These are phyloP conservation scores for Heterodera schachtii DNA, from an alignment of 1,140 invertebrate species.

Conservation along the genomic window DNA sequence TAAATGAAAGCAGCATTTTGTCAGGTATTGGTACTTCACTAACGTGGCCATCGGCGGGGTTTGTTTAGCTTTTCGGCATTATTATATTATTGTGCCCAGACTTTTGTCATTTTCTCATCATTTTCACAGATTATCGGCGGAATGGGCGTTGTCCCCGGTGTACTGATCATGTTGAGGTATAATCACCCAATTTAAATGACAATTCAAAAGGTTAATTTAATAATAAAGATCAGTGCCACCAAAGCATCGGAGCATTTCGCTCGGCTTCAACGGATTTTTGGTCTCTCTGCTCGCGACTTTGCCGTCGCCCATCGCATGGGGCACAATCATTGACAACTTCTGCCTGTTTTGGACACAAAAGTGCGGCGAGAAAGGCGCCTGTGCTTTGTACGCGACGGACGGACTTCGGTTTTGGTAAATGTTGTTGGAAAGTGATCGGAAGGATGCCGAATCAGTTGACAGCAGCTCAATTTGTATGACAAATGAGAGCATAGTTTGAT, in stretches of 20 bases:
- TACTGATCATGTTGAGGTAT: constrained; percentile 60
- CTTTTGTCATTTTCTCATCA: background rate
- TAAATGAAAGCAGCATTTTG: background rate
- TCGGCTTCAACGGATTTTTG: constrained; percentile 64
- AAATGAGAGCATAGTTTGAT: too few relatives aligned
- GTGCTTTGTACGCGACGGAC: constrained; percentile 50
- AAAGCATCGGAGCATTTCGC: constrained; percentile 58
- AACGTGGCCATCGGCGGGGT: constrained; percentile 52
- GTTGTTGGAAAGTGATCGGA: background rate
- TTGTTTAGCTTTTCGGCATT: background rate
- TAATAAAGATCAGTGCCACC: constrained; percentile 61
- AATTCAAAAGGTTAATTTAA: constrained; percentile 22
- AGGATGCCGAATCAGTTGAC: background rate
- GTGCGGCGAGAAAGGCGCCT: constrained; percentile 64
- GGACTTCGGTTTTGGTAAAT: constrained; percentile 37
- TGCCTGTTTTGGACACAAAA: constrained; percentile 65
- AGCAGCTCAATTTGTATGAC: too few relatives aligned
- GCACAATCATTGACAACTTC: constrained; percentile 65
- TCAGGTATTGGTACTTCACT: constrained; percentile 43
- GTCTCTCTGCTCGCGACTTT: constrained; percentile 62
- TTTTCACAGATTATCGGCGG: constrained; percentile 50
- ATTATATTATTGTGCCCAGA: background rate
- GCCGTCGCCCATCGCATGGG: constrained; percentile 67
- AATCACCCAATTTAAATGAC: constrained; percentile 8
- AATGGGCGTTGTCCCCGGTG: constrained; percentile 60